Percentiles rank a stretch among this genome's conserved stretches.
Evolutionary conservation across 2,797 vertebrate genomes (phyloP).

Genomic region (Rhynchotus rufescens): DNA sequence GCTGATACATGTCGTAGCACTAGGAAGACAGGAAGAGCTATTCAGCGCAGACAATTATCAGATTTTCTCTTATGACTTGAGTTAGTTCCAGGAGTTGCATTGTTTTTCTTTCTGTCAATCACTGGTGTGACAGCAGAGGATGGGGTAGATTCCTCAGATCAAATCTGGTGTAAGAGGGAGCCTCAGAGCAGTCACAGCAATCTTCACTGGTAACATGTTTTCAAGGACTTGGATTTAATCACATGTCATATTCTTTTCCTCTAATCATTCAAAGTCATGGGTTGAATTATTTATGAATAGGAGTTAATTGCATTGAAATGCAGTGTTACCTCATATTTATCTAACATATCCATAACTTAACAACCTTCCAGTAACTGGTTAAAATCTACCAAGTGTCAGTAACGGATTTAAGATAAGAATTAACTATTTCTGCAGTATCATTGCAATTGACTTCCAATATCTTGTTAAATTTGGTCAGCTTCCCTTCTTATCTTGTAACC

Average conservation of each 20-base stretch:
- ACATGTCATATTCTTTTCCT: slow-evolving; percentile 26
- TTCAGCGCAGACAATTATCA: not conserved
- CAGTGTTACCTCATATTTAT: slow-evolving; percentile 18
- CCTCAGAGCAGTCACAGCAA: not conserved
- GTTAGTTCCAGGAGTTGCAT: too few species aligned
- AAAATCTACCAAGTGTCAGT: not conserved
- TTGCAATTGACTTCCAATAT: not conserved
- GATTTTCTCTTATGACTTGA: not conserved
- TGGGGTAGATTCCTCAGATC: not conserved
- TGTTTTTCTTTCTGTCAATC: too few species aligned
- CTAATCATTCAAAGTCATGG: slow-evolving; percentile 31
- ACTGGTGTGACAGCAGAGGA: too few species aligned
- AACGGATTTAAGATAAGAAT: not conserved
- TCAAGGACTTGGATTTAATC: slow-evolving; percentile 46
- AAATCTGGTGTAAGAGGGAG: not conserved
- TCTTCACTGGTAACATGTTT: not conserved
- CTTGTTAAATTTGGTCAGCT: not conserved
- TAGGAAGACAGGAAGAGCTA: not conserved
- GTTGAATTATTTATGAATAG: slow-evolving; percentile 52
- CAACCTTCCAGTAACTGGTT: not conserved
- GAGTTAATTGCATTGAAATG: slow-evolving; percentile 50
- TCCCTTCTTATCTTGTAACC: not conserved
- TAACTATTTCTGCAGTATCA: not conserved
- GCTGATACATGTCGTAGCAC: not conserved
- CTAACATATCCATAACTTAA: not conserved